A percentile compares a stretch with the other conserved stretches of the same genome.
Evolutionary conservation across 2,888 invertebrate genomes (phyloP).

Genomic region (Trissolcus brochymenae): DNA sequence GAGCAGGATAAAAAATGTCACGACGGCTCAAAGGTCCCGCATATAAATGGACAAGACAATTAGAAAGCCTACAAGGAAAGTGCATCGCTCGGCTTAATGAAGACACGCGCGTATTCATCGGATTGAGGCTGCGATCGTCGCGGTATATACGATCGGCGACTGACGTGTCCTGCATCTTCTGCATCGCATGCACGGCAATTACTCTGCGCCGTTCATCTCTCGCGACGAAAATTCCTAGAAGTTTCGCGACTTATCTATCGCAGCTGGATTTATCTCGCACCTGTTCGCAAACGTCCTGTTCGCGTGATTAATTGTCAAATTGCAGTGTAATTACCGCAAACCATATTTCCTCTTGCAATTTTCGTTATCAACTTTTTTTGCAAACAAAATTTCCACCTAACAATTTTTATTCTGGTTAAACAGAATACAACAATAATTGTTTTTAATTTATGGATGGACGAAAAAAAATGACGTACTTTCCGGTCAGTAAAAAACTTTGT

Average conservation of each 20-base stretch:
- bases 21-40: constrained; percentile 44
- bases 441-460: too few relatives aligned
- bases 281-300: constrained; percentile 35
- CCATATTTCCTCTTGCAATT: not conserved
- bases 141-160: constrained; percentile 4
- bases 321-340: constrained; percentile 29
- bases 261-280: constrained; percentile 38
- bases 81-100: constrained; percentile 51
- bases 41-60: constrained; percentile 53
- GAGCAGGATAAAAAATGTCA: constrained; percentile 44
- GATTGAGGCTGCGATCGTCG: not conserved
- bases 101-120: constrained; percentile 44
- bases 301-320: constrained; percentile 42
- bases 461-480: too few relatives aligned
- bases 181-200: constrained; percentile 39
- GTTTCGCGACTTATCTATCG: constrained; percentile 30
- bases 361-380: too few relatives aligned
- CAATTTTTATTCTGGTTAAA: too few relatives aligned
- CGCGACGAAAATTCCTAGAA: constrained; percentile 37
- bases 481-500: too few relatives aligned
- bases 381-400: too few relatives aligned
- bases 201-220: constrained; percentile 4
- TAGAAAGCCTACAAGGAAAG: constrained; percentile 48
- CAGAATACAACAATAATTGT: too few relatives aligned
- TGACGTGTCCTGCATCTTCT: constrained; percentile 25